Evolutionary conservation across 2,113 vertebrate species (phyloP).

Genomic region (Phrynocephalus versicolor): DNA sequence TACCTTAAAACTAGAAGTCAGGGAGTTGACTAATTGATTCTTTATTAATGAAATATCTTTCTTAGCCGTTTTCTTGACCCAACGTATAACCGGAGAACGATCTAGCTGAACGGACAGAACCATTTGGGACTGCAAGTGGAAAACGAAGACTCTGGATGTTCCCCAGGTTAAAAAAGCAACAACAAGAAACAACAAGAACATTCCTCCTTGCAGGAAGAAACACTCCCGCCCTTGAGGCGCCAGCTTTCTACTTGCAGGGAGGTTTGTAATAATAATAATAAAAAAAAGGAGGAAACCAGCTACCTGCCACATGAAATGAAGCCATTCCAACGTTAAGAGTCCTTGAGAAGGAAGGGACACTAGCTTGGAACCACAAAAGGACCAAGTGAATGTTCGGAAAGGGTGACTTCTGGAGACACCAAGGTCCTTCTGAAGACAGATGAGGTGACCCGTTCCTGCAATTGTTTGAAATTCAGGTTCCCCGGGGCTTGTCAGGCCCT

Average conservation of each 20-base stretch:
- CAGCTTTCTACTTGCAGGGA: background rate
- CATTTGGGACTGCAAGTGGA: background rate
- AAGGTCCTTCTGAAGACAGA: background rate
- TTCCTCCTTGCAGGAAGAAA: background rate
- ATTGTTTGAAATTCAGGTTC: background rate
- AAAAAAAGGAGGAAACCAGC: background rate
- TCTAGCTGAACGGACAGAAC: background rate
- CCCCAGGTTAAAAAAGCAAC: too few species aligned
- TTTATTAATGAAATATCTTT: background rate
- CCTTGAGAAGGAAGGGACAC: background rate
- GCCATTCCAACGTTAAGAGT: background rate
- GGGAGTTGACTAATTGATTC: background rate
- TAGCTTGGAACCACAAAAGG: background rate
- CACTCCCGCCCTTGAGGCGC: background rate
- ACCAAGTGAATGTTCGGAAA: accelerated
- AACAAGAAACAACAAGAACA: background rate
- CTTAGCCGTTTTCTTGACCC: background rate
- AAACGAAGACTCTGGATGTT: background rate
- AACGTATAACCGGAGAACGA: background rate
- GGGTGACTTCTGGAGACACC: background rate
- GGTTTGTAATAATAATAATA: background rate
- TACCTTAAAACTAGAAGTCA: background rate
- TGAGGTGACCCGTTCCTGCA: background rate
- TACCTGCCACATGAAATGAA: background rate
- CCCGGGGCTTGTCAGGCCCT: background rate